Percentiles rank a stretch among this genome's conserved stretches.
Evolutionary conservation across 2,113 vertebrate genomes (phyloP).

Genomic region (Pogona vitticeps): DNA sequence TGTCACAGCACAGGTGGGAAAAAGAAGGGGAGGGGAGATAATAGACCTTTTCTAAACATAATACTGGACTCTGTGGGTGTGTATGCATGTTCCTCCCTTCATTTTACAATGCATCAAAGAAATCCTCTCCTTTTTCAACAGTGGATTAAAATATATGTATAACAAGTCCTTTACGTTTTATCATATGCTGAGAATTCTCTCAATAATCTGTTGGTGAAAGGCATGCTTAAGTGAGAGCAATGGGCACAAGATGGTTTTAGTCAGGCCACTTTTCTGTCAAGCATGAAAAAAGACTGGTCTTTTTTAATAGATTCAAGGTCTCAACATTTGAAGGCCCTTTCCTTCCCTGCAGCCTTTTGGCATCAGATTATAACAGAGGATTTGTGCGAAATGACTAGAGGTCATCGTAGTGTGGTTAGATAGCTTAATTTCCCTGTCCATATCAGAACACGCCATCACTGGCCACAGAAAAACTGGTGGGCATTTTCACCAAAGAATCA

Average conservation of each 20-base stretch:
- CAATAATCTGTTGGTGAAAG: conserved; percentile 50
- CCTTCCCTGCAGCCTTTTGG: conserved; percentile 35
- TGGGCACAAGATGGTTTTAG: conserved; percentile 65
- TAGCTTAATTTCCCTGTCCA: conserved; percentile 67
- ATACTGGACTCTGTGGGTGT: conserved; percentile 61
- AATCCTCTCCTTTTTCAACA: conserved; percentile 13
- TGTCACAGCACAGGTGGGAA: conserved; percentile 79
- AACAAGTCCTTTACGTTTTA: conserved; percentile 58
- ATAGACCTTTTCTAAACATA: conserved; percentile 60
- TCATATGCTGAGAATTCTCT: conserved; percentile 62
- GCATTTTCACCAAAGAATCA: neutral
- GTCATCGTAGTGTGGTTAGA: conserved; percentile 55
- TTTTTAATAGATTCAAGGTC: conserved; percentile 52
- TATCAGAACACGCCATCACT: conserved; percentile 64
- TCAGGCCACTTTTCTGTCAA: conserved; percentile 58
- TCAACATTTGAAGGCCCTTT: conserved; percentile 62
- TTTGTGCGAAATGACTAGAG: conserved; percentile 64
- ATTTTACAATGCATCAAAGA: conserved; percentile 47
- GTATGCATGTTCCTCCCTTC: conserved; percentile 40
- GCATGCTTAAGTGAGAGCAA: conserved; percentile 54
- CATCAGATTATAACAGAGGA: conserved; percentile 71
- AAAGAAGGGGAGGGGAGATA: conserved; percentile 43
- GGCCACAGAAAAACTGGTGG: conserved; percentile 17
- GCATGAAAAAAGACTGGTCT: neutral
- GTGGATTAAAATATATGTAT: neutral